A percentile compares a stretch with the other conserved stretches of the same genome.
Conservation (phyloP, 2,113 vertebrate genomes). For the Acanthisitta chloris region DNA sequence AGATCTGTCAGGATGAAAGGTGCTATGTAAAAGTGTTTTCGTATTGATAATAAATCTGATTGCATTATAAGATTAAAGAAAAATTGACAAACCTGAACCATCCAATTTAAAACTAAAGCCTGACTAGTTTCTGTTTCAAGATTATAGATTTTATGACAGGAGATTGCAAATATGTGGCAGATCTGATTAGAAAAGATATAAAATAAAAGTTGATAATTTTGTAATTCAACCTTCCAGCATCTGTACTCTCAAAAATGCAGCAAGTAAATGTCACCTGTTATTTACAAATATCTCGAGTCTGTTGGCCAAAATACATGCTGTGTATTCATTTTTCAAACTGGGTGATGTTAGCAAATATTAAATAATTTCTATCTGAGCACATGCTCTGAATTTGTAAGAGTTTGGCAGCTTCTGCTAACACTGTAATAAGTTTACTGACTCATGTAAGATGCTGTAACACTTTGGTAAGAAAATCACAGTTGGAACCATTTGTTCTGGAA, state of each 20-base stretch:
- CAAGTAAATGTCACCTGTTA: constrained; percentile 42
- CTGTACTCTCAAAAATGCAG: constrained; percentile 13
- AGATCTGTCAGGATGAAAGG: neutral
- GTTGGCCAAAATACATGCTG: constrained; percentile 11
- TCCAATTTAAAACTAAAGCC: neutral
- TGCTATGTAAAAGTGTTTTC: neutral
- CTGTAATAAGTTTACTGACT: constrained; percentile 45
- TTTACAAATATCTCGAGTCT: constrained; percentile 25
- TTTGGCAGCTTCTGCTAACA: constrained; percentile 29
- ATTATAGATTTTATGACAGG: neutral
- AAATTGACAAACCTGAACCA: neutral
- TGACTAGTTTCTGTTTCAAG: neutral
- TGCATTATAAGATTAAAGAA: neutral
- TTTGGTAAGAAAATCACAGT: constrained; percentile 38
- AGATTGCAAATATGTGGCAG: neutral
- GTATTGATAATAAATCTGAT: constrained; percentile 2
- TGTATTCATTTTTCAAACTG: constrained; percentile 41
- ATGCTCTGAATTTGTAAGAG: constrained; percentile 30
- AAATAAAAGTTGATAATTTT: constrained; percentile 6
- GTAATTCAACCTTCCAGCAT: neutral
- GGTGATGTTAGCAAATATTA: constrained; percentile 46
- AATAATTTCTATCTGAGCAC: constrained; percentile 31
- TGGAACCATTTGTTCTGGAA: constrained; percentile 24
- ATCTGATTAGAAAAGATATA: neutral
- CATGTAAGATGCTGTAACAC: constrained; percentile 25